Conservation (phyloP, 2,113 vertebrate genomes). For the Callospermophilus lateralis region DNA sequence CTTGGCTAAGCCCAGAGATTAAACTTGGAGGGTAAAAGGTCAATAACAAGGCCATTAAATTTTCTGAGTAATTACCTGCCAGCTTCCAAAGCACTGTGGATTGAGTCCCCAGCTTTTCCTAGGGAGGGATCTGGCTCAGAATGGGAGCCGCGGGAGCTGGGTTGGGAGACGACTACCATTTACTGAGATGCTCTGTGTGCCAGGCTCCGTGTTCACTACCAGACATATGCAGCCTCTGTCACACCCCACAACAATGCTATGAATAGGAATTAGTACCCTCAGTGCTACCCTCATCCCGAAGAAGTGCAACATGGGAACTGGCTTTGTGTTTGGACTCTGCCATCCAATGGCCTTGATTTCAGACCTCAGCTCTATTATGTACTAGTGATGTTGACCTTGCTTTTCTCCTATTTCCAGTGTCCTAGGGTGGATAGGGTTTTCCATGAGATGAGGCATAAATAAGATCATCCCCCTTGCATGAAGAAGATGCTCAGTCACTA, state of each 20-base stretch:
- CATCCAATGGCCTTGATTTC: neutral
- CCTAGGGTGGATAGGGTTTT: neutral
- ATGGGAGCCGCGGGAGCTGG: neutral
- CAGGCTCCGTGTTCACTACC: neutral
- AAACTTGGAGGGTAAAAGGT: slow-evolving; percentile 48
- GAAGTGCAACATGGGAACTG: neutral
- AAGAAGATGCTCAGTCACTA: neutral
- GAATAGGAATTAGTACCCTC: neutral
- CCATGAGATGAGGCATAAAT: neutral
- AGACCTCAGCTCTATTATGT: neutral
- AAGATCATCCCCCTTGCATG: neutral
- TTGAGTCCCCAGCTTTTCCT: neutral
- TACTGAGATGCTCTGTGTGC: neutral
- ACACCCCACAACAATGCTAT: neutral
- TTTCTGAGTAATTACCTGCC: slow-evolving; percentile 47
- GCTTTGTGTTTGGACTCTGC: neutral
- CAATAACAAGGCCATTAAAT: slow-evolving; percentile 56
- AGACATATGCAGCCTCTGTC: too few species aligned
- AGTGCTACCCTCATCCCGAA: neutral
- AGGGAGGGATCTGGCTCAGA: neutral
- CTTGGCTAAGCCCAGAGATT: slow-evolving; percentile 38
- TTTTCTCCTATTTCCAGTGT: neutral
- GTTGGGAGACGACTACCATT: neutral
- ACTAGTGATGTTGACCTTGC: neutral
- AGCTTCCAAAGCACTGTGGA: slow-evolving; percentile 28